A percentile compares a stretch with the other conserved stretches of the same genome.
These are phyloP conservation scores for Aproaerema taeniolella DNA, from an alignment of 2,888 invertebrate species.

Conservation along the genomic window DNA sequence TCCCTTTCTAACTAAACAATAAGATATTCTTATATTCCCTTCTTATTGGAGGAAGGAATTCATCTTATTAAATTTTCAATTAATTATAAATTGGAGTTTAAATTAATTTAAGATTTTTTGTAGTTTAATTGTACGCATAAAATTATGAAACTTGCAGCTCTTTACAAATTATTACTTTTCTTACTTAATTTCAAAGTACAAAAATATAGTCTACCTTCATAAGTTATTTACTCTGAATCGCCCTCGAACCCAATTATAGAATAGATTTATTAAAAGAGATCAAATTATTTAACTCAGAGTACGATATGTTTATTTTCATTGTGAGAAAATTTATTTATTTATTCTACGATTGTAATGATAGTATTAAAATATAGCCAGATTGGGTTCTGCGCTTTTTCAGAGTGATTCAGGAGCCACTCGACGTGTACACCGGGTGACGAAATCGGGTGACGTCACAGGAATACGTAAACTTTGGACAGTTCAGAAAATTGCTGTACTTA, in stretches of 20 bases:
- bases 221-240: slow-evolving; percentile 43
- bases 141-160: slow-evolving; percentile 67
- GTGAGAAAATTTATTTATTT: slow-evolving; percentile 63
- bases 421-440: no score
- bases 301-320: slow-evolving; percentile 57
- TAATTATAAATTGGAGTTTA: no score
- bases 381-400: slow-evolving; percentile 44
- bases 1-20: no score
- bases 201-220: slow-evolving; percentile 57
- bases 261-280: slow-evolving; percentile 51
- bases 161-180: slow-evolving; percentile 39
- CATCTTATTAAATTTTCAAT: no score
- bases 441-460: not conserved
- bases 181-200: slow-evolving; percentile 72
- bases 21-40: no score
- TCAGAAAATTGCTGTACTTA: slow-evolving; percentile 53
- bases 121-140: slow-evolving; percentile 58
- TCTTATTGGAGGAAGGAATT: no score
- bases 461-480: slow-evolving; percentile 17
- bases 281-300: slow-evolving; percentile 61
- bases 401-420: slow-evolving; percentile 15
- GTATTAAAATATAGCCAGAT: slow-evolving; percentile 48
- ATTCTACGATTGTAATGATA: slow-evolving; percentile 40
- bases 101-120: slow-evolving; percentile 52
- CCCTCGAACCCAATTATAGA: slow-evolving; percentile 39